Evolutionary conservation across 2,888 invertebrate species (phyloP).

Genomic region (Ganaspis brasiliensis): DNA sequence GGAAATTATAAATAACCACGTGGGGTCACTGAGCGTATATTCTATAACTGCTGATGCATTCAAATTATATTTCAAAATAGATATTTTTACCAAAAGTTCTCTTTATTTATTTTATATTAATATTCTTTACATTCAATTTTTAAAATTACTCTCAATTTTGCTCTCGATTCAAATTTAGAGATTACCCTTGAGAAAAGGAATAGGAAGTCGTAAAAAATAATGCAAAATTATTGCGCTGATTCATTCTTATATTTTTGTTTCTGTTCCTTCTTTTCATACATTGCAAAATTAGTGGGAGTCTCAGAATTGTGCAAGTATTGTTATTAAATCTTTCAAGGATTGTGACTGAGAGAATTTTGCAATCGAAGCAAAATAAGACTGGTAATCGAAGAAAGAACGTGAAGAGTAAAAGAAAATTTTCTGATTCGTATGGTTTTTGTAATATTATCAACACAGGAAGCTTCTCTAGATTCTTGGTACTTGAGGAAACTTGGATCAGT

Average conservation of each 20-base stretch:
- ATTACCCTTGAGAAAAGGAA: no score
- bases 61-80: conserved; percentile 9
- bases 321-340: background rate
- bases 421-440: background rate
- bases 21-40: conserved; percentile 29
- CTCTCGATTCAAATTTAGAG: no score
- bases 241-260: no score
- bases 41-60: conserved; percentile 17
- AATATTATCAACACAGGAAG: background rate
- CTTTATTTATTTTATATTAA: conserved; percentile 1
- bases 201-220: no score
- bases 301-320: background rate
- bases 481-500: conserved; percentile 3
- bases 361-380: background rate
- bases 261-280: no score
- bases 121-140: background rate
- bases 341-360: background rate
- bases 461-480: background rate
- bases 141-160: background rate
- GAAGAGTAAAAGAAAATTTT: background rate
- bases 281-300: background rate
- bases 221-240: no score
- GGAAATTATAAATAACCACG: conserved; percentile 40
- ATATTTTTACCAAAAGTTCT: background rate
- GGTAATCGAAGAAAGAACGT: background rate